Base-by-base conservation (phyloP, 2,113 vertebrate genomes). In the Erythrolamprus reginae region DNA sequence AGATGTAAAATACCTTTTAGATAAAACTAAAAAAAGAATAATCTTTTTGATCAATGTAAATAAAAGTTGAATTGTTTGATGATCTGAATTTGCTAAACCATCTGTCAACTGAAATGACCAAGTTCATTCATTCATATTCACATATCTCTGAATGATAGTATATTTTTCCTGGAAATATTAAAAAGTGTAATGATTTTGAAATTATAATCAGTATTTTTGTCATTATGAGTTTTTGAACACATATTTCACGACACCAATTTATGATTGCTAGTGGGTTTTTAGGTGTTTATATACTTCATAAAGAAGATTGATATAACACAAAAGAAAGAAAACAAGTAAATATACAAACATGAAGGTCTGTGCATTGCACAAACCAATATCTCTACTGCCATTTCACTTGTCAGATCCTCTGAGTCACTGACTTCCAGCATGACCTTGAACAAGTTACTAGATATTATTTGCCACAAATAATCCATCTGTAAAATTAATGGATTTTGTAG, bases 391-490 rank as follows among this genome's bases (percentile, higher is more conserved):
- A 24, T 55, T 5, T 52, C 17, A 4, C 3, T 70, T 90, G 45
- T 53, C 1, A 52, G 26, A 52, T 13, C 84, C 9, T 13, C 50
- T 89, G 84, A 92, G 61, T n/a, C n/a, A 61, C 2, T 90, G 42
- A 52, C 0, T 93, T 33, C 10, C 0, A 58, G 10, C 24, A 48
- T 38, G 86, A 92, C 17, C 10, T 93, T 61, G 61, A 4, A 28
- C 21, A 53, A 4, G 9, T 86, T 92, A 58, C 1, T 83, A 91
- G 85, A 89, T 2, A 50, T 87, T 38, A 90, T 95, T 95, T 94
- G 24, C 53, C 84, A 94, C 92, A 91, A 26, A 4, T 58, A 92
- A 82, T 84, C 45, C 89, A 91, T 77, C 17, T 19, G 87, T 84
- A 95, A 93, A 91, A 56, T 42, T 84, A 24, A 77, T 77, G 33